Base-by-base conservation (phyloP, 2,888 invertebrate genomes). In the Acronicta alni region DNA sequence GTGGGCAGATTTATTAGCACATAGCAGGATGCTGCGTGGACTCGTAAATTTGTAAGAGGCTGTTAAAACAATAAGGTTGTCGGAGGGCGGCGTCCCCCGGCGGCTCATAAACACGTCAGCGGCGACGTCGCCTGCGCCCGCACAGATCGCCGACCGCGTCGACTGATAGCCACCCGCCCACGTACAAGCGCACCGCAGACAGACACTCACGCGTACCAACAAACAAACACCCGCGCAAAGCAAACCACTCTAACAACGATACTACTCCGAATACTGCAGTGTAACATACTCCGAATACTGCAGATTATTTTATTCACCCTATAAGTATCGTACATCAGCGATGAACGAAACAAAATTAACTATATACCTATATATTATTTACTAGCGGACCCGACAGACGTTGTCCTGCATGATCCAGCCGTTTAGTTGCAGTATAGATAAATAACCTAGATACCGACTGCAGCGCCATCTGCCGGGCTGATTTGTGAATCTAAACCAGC, bases 1-100 rank as follows among this genome's bases (percentile, higher is more conserved):
- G 80, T 79, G 64, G 81, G 79, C 59, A 78, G 79, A 82, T 83
- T 83, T 84, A 84, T 83, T 83, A 79, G 75, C 72, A 73, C 80
- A 76, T 82, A 82, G 83, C 82, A 83, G 83, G 84, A 83, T 79
- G 83, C 77, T 57, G 79, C 79, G 79, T 81, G 80, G 78, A 81
- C 83, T 89, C 89, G 86, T 90, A 90, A 91, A 91, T 89, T 87
- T 81, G 83, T 79, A 75, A 81, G 82, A 86, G 80, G 82, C 87
- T 87, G 90, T 90, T 91, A 89, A 89, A 89, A 93, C 92, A 93
- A 92, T 92, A 90, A 89, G 88, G 85, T 86, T 80, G 86, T 80
- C 82, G 91, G 91, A 90, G 89, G 90, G 88, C 86, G 88, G 89
- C 68, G 80, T 82, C 83, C 84, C 79, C 81, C 80, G 79, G 80